Conservation (phyloP, 2,888 invertebrate genomes). For the Galerucella calmariensis region DNA sequence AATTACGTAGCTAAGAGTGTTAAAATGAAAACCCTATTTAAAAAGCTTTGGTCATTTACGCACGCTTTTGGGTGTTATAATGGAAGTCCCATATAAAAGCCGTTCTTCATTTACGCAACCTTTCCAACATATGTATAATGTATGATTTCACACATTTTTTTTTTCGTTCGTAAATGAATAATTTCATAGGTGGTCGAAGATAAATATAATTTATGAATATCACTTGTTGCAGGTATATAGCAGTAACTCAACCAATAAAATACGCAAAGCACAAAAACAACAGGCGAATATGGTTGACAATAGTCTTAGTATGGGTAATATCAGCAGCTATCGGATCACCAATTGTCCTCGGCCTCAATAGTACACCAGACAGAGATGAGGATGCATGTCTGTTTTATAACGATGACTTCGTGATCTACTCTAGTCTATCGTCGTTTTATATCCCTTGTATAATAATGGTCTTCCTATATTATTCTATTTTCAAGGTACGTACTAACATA, state of each 20-base stretch:
- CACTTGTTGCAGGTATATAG: constrained; percentile 86
- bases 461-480: constrained; percentile 96
- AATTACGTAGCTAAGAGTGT: too few relatives aligned
- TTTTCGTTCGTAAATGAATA: too few relatives aligned
- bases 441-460: constrained; percentile 99
- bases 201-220: background rate
- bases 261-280: constrained; percentile 99
- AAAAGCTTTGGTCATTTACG: too few relatives aligned
- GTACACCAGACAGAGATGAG: constrained; percentile 85
- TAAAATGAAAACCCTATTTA: too few relatives aligned
- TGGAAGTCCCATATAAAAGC: too few relatives aligned
- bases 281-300: constrained; percentile 92
- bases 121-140: too few relatives aligned
- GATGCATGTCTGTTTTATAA: constrained; percentile 96
- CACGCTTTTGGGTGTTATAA: too few relatives aligned
- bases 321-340: constrained; percentile 96
- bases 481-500: constrained; percentile 77
- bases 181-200: too few relatives aligned
- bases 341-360: constrained; percentile 95
- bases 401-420: constrained; percentile 97
- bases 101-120: too few relatives aligned
- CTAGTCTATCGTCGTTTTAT: constrained; percentile 97
- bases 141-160: too few relatives aligned
- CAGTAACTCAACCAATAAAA: constrained; percentile 98
- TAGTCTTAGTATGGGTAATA: constrained; percentile 95